Evolutionary conservation across 64 coral and sea anemone genomes (phyloP).

Genomic region (Cladopsammia gracilis): DNA sequence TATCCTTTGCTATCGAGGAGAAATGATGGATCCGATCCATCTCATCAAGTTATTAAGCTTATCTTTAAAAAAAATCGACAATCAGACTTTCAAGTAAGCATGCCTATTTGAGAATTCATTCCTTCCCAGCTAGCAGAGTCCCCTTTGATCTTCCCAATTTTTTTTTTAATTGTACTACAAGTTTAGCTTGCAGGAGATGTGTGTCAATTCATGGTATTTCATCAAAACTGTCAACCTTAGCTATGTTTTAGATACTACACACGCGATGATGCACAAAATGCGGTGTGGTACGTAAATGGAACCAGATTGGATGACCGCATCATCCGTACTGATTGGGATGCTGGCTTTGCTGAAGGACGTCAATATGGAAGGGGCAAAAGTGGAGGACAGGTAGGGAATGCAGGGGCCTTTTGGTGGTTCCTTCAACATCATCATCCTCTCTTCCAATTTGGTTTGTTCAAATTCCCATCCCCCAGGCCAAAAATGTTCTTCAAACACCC

Average conservation of each 20-base stretch:
- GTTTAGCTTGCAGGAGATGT: neutral
- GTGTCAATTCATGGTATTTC: neutral
- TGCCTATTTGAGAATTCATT: too few species aligned
- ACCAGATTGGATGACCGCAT: slow-evolving; percentile 94
- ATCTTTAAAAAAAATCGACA: neutral
- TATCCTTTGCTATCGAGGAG: slow-evolving; percentile 76
- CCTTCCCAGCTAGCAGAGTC: too few species aligned
- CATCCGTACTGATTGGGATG: slow-evolving; percentile 95
- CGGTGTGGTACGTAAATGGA: slow-evolving; percentile 94
- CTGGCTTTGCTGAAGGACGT: slow-evolving; percentile 90
- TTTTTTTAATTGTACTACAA: too few species aligned
- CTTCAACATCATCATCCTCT: too few species aligned
- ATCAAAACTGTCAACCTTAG: slow-evolving; percentile 22
- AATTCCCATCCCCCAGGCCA: too few species aligned
- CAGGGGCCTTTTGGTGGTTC: neutral
- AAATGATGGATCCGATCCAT: neutral
- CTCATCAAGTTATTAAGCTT: neutral
- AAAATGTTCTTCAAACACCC: too few species aligned
- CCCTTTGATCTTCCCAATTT: too few species aligned
- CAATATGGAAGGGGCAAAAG: slow-evolving; percentile 93
- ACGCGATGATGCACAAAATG: slow-evolving; percentile 91
- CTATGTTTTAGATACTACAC: slow-evolving; percentile 74
- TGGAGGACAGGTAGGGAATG: slow-evolving; percentile 84
- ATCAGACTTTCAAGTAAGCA: neutral
- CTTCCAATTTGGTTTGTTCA: too few species aligned